These are phyloP conservation scores for Diadophis punctatus DNA, from an alignment of 2,113 vertebrate genomes.

Conservation along the genomic window DNA sequence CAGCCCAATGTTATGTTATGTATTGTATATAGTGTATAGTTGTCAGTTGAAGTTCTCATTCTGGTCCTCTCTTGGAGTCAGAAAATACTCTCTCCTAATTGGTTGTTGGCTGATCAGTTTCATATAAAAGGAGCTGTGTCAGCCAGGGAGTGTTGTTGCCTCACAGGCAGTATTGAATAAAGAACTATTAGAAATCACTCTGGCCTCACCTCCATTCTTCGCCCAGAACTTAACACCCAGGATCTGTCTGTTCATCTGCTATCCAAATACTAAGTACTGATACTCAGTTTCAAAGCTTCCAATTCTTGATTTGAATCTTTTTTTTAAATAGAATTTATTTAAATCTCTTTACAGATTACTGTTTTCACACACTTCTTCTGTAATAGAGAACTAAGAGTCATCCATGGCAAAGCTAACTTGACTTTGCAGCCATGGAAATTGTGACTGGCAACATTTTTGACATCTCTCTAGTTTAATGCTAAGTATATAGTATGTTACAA, in stretches of 20 bases:
- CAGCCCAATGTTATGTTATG: background rate
- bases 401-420: background rate
- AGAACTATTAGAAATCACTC: no score
- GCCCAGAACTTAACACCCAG: background rate
- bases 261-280: background rate
- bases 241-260: background rate
- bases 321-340: background rate
- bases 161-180: no score
- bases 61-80: no score
- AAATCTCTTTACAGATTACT: background rate
- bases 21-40: no score
- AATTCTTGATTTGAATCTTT: background rate
- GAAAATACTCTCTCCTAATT: no score
- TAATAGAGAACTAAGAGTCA: background rate
- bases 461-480: background rate
- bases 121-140: no score
- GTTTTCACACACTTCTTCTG: background rate
- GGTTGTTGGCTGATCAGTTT: no score
- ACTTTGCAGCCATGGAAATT: slow-evolving; percentile 6
- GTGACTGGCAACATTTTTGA: slow-evolving; percentile 1
- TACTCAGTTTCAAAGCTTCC: background rate
- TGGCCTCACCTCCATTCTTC: no score
- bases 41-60: no score
- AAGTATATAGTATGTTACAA: background rate
- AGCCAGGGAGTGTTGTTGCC: no score